Conservation (phyloP, 1,140 invertebrate species). For the Ceratina australensis region DNA sequence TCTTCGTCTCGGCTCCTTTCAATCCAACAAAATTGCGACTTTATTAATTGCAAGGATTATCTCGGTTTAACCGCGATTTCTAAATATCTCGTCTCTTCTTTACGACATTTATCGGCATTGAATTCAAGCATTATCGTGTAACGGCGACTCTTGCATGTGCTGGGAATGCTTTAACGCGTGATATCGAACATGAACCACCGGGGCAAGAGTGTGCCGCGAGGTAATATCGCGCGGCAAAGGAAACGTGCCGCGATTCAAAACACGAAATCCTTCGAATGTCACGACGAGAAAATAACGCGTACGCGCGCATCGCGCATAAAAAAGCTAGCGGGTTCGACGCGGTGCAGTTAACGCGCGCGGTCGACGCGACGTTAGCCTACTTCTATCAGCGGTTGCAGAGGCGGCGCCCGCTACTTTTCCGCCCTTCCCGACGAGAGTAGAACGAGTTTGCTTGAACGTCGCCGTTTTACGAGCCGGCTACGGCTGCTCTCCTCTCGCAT, state of each 20-base stretch:
- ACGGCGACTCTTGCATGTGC: too few relatives aligned
- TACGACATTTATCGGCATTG: too few relatives aligned
- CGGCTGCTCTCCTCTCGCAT: conserved; percentile 36
- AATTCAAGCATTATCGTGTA: neutral
- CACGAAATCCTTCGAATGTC: conserved; percentile 17
- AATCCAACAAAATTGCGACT: neutral
- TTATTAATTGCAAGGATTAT: conserved; percentile 10
- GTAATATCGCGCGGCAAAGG: neutral
- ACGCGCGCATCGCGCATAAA: neutral
- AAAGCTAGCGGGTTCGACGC: neutral
- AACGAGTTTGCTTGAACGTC: conserved; percentile 18
- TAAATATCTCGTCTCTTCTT: neutral
- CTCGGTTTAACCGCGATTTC: neutral
- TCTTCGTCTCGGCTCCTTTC: neutral
- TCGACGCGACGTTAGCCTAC: conserved; percentile 23
- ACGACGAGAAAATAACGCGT: conserved; percentile 32
- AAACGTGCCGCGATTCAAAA: conserved; percentile 14
- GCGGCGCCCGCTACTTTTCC: conserved; percentile 45
- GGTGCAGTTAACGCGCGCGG: neutral
- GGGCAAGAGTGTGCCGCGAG: neutral
- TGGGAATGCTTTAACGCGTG: neutral
- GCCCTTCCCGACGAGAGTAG: conserved; percentile 6
- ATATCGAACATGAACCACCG: conserved; percentile 1
- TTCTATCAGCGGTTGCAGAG: conserved; percentile 25
- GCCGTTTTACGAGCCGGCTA: conserved; percentile 52